phyloP scores from a whole-genome alignment of 2,888 invertebrate genomes.

The Microctonus hyperodae region DNA sequence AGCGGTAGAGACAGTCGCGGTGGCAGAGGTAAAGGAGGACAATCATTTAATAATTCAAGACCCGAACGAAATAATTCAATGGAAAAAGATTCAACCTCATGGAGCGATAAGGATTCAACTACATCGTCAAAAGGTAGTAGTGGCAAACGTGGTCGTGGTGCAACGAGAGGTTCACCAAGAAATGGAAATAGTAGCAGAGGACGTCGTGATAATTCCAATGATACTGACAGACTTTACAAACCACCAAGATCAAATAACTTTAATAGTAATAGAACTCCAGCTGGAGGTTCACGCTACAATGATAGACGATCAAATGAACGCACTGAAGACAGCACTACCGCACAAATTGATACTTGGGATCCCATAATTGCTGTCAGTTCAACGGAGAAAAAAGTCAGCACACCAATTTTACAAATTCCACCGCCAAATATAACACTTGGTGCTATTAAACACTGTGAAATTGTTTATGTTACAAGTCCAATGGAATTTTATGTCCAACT shows the following conservation, averaged over 20 bases:
- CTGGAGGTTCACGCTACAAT: background rate
- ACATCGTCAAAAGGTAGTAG: constrained; percentile 47
- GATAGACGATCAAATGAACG: constrained; percentile 12
- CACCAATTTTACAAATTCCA: constrained; percentile 36
- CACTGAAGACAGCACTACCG: background rate
- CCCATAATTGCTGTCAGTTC: background rate
- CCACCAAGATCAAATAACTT: constrained; percentile 1
- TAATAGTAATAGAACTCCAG: background rate
- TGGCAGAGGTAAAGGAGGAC: constrained; percentile 30
- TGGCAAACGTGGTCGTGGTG: constrained; percentile 41
- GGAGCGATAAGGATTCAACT: constrained; percentile 54
- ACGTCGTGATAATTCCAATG: background rate
- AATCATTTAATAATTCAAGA: constrained; percentile 33
- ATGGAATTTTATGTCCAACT: constrained; percentile 57
- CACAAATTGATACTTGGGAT: constrained; percentile 21
- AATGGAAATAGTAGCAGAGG: constrained; percentile 3
- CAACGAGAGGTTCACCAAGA: constrained; percentile 30
- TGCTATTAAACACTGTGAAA: constrained; percentile 48
- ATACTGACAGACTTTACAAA: constrained; percentile 2
- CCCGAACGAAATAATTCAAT: constrained; percentile 39
- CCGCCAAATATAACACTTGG: constrained; percentile 46
- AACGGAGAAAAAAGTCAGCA: background rate
- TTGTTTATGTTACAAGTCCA: constrained; percentile 49
- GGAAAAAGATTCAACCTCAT: constrained; percentile 45
- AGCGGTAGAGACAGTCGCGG: constrained; percentile 26